Percentiles rank a stretch among this genome's conserved stretches.
Conservation (phyloP, 2,113 vertebrate species). For the Opisthocomus hoazin region DNA sequence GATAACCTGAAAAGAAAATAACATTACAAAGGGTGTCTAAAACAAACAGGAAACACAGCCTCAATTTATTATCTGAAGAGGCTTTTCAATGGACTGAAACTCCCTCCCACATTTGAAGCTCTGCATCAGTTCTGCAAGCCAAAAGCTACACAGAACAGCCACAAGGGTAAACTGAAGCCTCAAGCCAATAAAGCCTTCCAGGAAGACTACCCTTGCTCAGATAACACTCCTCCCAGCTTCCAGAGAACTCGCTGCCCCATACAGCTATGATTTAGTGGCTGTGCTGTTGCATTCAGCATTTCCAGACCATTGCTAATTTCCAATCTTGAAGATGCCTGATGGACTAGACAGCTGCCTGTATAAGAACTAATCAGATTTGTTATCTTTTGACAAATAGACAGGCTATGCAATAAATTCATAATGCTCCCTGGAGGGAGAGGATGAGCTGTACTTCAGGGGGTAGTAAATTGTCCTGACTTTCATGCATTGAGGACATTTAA, state of each 20-base stretch:
- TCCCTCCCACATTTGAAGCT: background rate
- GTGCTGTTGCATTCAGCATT: background rate
- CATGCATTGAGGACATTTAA: background rate
- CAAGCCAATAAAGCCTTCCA: background rate
- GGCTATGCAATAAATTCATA: background rate
- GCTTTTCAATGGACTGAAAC: background rate
- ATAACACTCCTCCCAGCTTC: background rate
- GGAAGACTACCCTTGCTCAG: background rate
- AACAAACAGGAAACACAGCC: background rate
- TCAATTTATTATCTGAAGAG: background rate
- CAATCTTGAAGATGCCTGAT: background rate
- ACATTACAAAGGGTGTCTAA: background rate
- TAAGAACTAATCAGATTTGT: conserved; percentile 6
- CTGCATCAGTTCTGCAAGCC: background rate
- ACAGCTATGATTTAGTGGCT: background rate
- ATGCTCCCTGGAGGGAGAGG: background rate
- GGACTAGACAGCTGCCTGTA: background rate
- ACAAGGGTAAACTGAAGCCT: background rate
- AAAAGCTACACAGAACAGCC: background rate
- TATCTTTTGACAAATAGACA: conserved; percentile 11
- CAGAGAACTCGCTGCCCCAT: background rate
- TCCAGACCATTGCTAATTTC: conserved; percentile 2
- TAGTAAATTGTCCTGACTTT: background rate
- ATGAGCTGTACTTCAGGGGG: background rate
- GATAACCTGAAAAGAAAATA: conserved; percentile 79